Base-by-base conservation (phyloP, 2,888 invertebrate genomes). In the Nectonema munidae region DNA sequence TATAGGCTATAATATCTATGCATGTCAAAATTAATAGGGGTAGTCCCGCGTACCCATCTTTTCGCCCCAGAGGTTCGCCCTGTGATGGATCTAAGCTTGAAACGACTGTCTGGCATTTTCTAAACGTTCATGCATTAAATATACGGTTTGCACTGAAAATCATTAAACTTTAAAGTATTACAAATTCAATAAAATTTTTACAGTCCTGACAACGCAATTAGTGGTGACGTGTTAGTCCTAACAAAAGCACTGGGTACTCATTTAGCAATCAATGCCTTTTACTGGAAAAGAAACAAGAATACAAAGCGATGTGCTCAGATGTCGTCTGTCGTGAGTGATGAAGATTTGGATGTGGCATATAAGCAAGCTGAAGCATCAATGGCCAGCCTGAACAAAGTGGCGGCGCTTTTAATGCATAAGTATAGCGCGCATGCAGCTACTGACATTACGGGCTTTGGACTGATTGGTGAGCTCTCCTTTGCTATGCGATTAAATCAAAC, bases 181-280 rank as follows among this genome's bases (percentile, higher is more conserved):
- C n/a, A n/a, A n/a, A n/a, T n/a, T n/a, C n/a, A n/a, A n/a, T n/a
- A n/a, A n/a, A n/a, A 9, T n/a, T 43, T n/a, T 43, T 47, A 2
- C 46, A 71, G 70, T 48, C 71, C 71, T 33, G 68, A 68, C 44
- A 66, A 67, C 52, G 71, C 70, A 1, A 63, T 65, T 38, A 63
- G 67, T 2, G 73, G 73, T 5, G 72, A 75, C 55, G 68, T 69
- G 2, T 56, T 75, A 40, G 68, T 75, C 11, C 53, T 75, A 37
- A 75, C 74, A 1, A 75, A 75, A 54, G 73, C 74, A 1, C 55
- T 75, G 14, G 74, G 74, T 3, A 73, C 71, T 5, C 73, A 74
- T 57, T 64, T 73, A 11, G 72, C 73, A 3, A 71, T 71, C 1
- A 70, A 69, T 51, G 68, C 69, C 1, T 68, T 68, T 51, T 68